Conservation (phyloP, 2,113 vertebrate genomes). For the Dolichotis patagonum region DNA sequence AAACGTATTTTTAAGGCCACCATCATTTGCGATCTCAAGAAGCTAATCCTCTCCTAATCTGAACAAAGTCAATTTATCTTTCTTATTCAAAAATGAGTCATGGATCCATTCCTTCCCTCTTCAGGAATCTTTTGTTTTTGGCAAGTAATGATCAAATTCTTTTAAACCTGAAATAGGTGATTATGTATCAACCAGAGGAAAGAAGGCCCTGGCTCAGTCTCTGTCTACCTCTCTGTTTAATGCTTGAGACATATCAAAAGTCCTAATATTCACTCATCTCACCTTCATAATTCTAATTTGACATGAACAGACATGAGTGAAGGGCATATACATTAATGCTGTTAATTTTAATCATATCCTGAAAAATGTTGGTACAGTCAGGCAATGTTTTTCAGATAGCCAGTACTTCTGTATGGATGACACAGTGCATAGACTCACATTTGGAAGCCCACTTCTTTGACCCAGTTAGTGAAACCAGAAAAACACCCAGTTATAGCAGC, state of each 20-base stretch:
- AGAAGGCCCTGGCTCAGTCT: background rate
- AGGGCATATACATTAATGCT: background rate
- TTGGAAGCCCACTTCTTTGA: background rate
- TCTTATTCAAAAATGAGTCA: background rate
- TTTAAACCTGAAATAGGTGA: background rate
- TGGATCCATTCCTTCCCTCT: background rate
- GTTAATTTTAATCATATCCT: background rate
- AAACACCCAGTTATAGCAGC: background rate
- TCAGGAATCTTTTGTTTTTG: background rate
- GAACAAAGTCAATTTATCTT: background rate
- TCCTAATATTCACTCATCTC: background rate
- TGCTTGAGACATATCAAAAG: background rate
- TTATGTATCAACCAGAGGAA: background rate
- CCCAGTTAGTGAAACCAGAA: background rate
- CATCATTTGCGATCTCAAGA: background rate
- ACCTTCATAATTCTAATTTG: background rate
- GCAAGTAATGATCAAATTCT: background rate
- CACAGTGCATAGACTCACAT: background rate
- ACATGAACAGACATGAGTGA: background rate
- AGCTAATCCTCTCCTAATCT: background rate
- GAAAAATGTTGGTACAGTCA: background rate
- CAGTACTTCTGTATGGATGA: background rate
- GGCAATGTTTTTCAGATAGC: background rate
- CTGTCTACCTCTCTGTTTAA: background rate
- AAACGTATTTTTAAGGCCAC: background rate